A percentile compares a stretch with the other conserved stretches of the same genome.
Evolutionary conservation across 2,113 vertebrate genomes (phyloP).

Genomic region (Irena cyanogastra): DNA sequence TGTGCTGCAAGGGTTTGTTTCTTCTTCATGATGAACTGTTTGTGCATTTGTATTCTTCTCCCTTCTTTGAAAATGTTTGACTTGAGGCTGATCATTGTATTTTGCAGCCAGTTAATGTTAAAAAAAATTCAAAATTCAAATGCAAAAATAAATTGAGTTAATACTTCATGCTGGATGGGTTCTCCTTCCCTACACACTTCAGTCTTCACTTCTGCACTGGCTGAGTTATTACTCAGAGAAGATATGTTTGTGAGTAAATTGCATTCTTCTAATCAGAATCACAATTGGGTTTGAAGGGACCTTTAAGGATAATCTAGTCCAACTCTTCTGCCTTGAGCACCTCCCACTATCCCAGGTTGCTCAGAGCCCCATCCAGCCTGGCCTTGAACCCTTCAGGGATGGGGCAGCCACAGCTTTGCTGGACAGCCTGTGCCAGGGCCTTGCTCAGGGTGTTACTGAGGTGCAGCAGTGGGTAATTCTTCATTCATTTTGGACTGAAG

Average conservation of each 20-base stretch:
- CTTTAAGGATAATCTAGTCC: not conserved
- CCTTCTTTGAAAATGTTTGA: not conserved
- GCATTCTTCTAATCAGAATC: not conserved
- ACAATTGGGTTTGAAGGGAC: not conserved
- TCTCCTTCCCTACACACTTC: not conserved
- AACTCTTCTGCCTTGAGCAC: accelerated
- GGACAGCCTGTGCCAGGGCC: accelerated
- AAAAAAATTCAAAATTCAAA: not conserved
- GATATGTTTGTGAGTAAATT: not conserved
- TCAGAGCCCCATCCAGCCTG: not conserved
- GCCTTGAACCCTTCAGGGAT: not conserved
- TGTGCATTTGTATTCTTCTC: not conserved
- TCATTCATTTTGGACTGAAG: not conserved
- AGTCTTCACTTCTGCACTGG: not conserved
- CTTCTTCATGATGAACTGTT: not conserved
- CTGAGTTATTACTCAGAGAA: not conserved
- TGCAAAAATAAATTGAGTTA: not conserved
- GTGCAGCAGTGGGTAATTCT: not conserved
- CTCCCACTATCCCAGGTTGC: not conserved
- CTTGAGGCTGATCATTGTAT: not conserved
- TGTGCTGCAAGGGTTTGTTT: not conserved
- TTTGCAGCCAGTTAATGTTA: not conserved
- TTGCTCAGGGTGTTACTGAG: not conserved
- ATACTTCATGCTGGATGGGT: not conserved
- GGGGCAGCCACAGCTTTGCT: not conserved